Conservation (phyloP, 37 sponge, comb jelly and placozoan genomes). For the Cliona cf. orientalis region DNA sequence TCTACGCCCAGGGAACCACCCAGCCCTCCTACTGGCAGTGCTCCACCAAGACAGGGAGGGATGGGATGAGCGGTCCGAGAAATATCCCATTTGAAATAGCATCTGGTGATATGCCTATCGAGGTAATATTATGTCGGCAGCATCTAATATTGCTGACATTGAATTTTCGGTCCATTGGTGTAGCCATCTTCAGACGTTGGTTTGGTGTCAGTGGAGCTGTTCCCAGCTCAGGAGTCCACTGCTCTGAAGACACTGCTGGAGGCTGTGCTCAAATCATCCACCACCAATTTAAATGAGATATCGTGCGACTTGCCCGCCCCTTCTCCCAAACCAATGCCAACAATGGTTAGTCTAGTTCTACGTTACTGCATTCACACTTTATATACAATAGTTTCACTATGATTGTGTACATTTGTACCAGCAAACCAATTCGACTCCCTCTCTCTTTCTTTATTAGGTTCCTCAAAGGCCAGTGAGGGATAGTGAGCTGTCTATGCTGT, state of each 20-base stretch:
- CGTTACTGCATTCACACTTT: neutral
- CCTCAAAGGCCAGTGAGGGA: neutral
- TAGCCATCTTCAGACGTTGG: neutral
- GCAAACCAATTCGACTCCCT: no score
- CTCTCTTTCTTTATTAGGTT: neutral
- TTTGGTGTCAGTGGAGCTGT: conserved; percentile 4
- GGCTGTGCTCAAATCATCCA: conserved; percentile 11
- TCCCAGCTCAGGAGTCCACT: conserved; percentile 14
- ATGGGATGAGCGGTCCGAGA: neutral
- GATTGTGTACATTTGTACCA: no score
- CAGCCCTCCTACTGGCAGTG: conserved; percentile 19
- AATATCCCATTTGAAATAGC: neutral
- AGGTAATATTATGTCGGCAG: neutral
- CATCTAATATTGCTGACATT: neutral
- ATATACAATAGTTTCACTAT: neutral
- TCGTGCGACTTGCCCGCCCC: conserved; percentile 23
- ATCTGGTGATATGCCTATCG: conserved; percentile 1
- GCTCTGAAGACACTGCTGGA: conserved; percentile 33
- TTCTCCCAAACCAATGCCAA: conserved; percentile 20
- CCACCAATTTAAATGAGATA: neutral
- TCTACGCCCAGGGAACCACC: conserved; percentile 20
- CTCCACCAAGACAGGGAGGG: neutral
- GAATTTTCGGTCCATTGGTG: neutral
- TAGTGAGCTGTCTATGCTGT: conserved; percentile 10
- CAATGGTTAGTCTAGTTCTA: conserved; percentile 4